phyloP scores from a whole-genome alignment of 2,888 invertebrate genomes.

The Brachypterus glaber region DNA sequence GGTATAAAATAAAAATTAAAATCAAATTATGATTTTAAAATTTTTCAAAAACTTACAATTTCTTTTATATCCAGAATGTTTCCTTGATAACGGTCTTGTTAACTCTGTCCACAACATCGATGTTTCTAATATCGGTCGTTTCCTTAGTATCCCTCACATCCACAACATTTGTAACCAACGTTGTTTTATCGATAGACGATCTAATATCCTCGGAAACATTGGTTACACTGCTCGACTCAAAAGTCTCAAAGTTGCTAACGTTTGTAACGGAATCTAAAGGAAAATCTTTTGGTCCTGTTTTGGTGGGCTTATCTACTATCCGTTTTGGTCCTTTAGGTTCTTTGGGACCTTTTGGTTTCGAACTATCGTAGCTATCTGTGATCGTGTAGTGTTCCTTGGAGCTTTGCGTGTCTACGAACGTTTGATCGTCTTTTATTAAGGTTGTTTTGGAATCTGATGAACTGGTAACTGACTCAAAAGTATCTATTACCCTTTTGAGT shows the following conservation, averaged over 20 bases:
- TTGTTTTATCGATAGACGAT: constrained; percentile 26
- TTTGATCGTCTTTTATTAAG: constrained; percentile 27
- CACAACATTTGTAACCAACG: no score
- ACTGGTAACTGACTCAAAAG: constrained; percentile 25
- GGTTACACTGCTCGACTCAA: constrained; percentile 15
- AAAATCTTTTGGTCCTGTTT: constrained; percentile 6
- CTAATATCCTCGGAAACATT: constrained; percentile 20
- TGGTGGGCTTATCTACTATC: constrained; percentile 8
- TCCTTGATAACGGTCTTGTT: constrained; percentile 47
- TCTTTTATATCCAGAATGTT: constrained; percentile 52
- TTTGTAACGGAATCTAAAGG: constrained; percentile 13
- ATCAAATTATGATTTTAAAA: constrained; percentile 4
- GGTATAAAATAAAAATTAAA: constrained; percentile 8
- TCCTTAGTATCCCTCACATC: constrained; percentile 17
- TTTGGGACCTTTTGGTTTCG: constrained; percentile 19
- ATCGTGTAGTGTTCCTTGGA: constrained; percentile 29
- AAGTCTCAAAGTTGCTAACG: constrained; percentile 15
- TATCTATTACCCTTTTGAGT: constrained; percentile 25
- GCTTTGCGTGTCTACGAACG: constrained; percentile 26
- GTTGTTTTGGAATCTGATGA: constrained; percentile 28
- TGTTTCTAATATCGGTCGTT: constrained; percentile 16
- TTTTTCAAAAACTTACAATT: constrained; percentile 38
- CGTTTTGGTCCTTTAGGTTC: constrained; percentile 11
- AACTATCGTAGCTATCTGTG: constrained; percentile 22
- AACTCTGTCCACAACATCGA: constrained; percentile 35